Conservation (phyloP, 2,797 vertebrate species). For the Syndactyla subalaris region DNA sequence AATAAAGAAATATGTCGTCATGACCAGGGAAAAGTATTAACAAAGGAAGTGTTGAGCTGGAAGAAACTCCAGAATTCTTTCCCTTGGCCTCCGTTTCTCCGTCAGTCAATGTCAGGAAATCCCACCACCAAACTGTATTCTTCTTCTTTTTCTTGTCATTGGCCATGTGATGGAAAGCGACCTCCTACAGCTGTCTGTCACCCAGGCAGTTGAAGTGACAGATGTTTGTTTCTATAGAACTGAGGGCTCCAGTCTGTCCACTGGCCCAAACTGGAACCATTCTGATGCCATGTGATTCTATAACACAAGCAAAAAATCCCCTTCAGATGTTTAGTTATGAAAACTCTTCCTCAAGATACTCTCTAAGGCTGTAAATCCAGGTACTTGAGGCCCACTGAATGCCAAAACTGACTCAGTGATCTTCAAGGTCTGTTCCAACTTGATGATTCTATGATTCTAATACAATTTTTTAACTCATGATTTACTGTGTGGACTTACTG, state of each 20-base stretch:
- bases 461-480: neutral
- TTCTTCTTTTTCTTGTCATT: neutral
- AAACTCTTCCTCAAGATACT: neutral
- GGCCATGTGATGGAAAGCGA: neutral
- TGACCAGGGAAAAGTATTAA: neutral
- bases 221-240: neutral
- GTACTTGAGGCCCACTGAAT: neutral
- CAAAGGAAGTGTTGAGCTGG: rapidly evolving
- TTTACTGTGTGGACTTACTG: neutral
- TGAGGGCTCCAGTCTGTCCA: neutral
- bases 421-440: neutral
- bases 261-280: neutral
- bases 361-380: neutral
- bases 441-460: neutral
- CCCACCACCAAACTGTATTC: neutral
- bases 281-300: neutral
- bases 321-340: neutral
- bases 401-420: neutral
- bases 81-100: neutral
- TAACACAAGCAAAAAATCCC: neutral
- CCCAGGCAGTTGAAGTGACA: neutral
- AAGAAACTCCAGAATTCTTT: neutral
- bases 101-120: neutral
- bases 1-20: neutral
- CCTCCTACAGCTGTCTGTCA: neutral